Evolutionary conservation across 35 echinoderm and acorn worm genomes (phyloP).

Genomic region (Strongylocentrotus purpuratus): DNA sequence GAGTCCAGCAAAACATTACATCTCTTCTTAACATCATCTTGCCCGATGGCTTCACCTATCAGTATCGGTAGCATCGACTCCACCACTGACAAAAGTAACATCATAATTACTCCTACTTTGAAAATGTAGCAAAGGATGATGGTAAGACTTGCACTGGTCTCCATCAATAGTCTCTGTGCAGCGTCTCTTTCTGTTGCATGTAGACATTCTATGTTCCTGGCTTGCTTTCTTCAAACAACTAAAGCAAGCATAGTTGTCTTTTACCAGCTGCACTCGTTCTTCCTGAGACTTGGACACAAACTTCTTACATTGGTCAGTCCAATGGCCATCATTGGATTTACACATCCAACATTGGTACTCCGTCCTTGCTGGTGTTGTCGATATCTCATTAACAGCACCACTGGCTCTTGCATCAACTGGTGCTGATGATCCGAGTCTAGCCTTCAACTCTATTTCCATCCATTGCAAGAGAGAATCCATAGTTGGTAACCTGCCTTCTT

Average conservation of each 20-base stretch:
- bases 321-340: slow-evolving; percentile 16
- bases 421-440: slow-evolving; percentile 51
- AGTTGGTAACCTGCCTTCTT: slow-evolving; percentile 23
- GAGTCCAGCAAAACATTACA: slow-evolving; percentile 51
- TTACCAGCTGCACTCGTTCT: slow-evolving; percentile 37
- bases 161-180: slow-evolving; percentile 41
- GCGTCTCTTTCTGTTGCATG: slow-evolving; percentile 43
- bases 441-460: slow-evolving; percentile 59
- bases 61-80: slow-evolving; percentile 55
- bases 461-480: slow-evolving; percentile 36
- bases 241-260: slow-evolving; percentile 54
- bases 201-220: slow-evolving; percentile 15
- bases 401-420: not conserved
- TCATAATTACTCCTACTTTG: not conserved
- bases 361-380: not conserved
- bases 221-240: slow-evolving; percentile 64
- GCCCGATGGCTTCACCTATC: not conserved
- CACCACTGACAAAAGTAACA: not conserved
- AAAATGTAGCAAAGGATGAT: slow-evolving; percentile 26
- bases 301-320: slow-evolving; percentile 56
- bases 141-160: slow-evolving; percentile 43
- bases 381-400: slow-evolving; percentile 32
- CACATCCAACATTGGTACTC: slow-evolving; percentile 55
- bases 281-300: slow-evolving; percentile 17
- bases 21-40: not conserved